Evolutionary conservation across 2,113 vertebrate genomes (phyloP), one percentile per base, ranked within the genome.

Genomic region (Numenius arquata): DNA sequence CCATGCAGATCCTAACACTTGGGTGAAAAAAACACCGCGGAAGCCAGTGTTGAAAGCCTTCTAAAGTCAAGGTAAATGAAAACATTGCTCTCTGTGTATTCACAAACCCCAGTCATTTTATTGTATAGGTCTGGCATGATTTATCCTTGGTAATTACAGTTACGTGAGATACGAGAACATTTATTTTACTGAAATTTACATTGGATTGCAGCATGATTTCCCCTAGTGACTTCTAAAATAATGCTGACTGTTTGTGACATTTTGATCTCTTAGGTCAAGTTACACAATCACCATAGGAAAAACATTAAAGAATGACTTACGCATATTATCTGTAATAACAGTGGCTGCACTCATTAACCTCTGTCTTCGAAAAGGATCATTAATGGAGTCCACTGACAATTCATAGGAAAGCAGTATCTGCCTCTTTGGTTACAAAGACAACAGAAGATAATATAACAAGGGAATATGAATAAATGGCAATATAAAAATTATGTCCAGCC

Each of bases 271-370:
- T 21, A 74, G 67, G 66, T 62, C 6, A 50, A 80, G 62, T 70
- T 67, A 71, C n/a, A 66, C 15, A 53, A 38, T n/a, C 34, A 63
- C 5, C 22, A 30, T 3, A 45, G 27, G 53, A 66, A 77, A 92
- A 85, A 12, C 20, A 67, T 16, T 55, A 17, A 58, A 78, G 65
- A 79, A 73, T 34, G 26, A 71, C 88, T 93, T 85, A 97, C 81
- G 15, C 40, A 96, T 79, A 56, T 92, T 96, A 50, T 96, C 96
- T 71, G 96, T 96, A 32, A 97, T 92, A 74, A 97, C 34, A 68
- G 88, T 96, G 59, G 96, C 95, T 77, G 97, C 97, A 58, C 94
- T 97, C 90, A 97, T 96, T 82, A 97, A 92, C 74, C 96, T 97
- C 74, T 97, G 95, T 45, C 95, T 96, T 66, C 92, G 86, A 61